Evolutionary conservation across 2,113 vertebrate species (phyloP).

Genomic region (Salvelinus fontinalis): DNA sequence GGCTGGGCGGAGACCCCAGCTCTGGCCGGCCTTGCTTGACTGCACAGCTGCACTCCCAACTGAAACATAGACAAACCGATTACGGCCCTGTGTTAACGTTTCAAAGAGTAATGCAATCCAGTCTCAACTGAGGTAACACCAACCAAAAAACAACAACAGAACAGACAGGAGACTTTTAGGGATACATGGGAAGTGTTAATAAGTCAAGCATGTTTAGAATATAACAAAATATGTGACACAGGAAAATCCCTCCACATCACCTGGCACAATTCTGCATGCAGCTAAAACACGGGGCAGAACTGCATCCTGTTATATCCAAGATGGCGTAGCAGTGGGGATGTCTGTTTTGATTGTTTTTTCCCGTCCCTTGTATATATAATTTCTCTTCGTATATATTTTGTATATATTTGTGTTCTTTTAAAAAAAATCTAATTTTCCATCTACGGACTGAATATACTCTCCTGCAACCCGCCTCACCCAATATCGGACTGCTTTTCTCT

Average conservation of each 20-base stretch:
- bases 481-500: too few species aligned
- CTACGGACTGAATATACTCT: too few species aligned
- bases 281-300: conserved; percentile 9
- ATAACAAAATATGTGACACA: conserved; percentile 6
- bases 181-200: conserved; percentile 11
- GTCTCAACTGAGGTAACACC: conserved; percentile 59
- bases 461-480: too few species aligned
- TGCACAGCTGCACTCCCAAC: conserved; percentile 70
- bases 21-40: conserved; percentile 56
- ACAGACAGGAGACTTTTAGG: not conserved
- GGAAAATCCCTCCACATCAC: conserved; percentile 20
- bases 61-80: conserved; percentile 75
- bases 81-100: conserved; percentile 70
- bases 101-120: conserved; percentile 71
- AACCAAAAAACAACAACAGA: not conserved
- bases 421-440: too few species aligned
- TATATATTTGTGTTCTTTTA: too few species aligned
- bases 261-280: conserved; percentile 8
- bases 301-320: not conserved
- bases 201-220: conserved; percentile 12
- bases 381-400: too few species aligned
- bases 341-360: too few species aligned
- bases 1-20: conserved; percentile 30
- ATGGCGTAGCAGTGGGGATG: too few species aligned
- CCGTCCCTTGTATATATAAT: too few species aligned